Evolutionary conservation across 2,797 vertebrate genomes (phyloP), one percentile per base, ranked within the genome.

Genomic region (Pseudopleuronectes americanus): DNA sequence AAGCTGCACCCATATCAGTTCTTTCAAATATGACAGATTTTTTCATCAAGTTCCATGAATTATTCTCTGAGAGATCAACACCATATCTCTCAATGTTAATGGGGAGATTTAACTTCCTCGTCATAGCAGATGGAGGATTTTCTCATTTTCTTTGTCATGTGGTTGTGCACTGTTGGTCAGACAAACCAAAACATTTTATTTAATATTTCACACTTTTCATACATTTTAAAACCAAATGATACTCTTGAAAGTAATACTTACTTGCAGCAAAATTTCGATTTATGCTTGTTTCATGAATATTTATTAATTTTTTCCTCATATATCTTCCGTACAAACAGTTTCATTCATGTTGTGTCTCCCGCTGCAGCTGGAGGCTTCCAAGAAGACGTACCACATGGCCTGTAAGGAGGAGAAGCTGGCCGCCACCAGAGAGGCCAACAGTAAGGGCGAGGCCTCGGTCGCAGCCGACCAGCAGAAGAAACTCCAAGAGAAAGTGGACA

Each of bases 391-490:
- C 84, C 97, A 99, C 84, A 87, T 98, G 92, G 94, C 97, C 6
- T 99, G 97, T 91, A 99, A 99, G 86, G 98, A 99, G 87, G 98
- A 99, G 91, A 98, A 95, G 91, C 90, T 99, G 76, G 97, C 97
- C 0, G 87, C 95, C 83, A 94, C 87, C 6, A 92, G 98, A 16
- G 97, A 98, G 90, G 94, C 96, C 89, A 97, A 95, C 81, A 94
- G 94, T 84, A 98, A 97, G 80, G 93, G 88, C 0, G 98, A 99
- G 38, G 91, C 96, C 75, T 95, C 96, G 0, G 93, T 96, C 75
- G 94, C 96, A 0, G 90, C 95, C 0, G 97, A 99, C 70, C 97
- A 98, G 90, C 96, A 96, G 89, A 99, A 96, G 93, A 99, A 98
- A 66, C 95, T 99, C 17, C 95, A 96, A 31, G 98, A 99, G 89